These are phyloP conservation scores for Euspilapteryx auroguttella DNA, from an alignment of 2,888 invertebrate species.

Conservation along the genomic window DNA sequence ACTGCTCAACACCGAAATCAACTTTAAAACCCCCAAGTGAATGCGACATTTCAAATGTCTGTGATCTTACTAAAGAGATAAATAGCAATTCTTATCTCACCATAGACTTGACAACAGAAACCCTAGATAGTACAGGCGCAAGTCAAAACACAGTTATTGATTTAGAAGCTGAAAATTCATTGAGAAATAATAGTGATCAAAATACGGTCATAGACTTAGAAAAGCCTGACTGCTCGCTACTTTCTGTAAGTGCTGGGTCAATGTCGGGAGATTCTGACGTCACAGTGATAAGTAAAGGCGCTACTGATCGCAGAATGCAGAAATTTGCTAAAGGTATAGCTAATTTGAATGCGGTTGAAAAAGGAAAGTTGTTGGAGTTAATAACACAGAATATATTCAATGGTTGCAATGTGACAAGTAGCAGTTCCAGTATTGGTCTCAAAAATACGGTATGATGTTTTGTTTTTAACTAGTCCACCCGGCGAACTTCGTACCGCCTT, in stretches of 20 bases:
- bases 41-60: too few relatives aligned
- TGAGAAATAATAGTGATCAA: too few relatives aligned
- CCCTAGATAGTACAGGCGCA: slow-evolving; percentile 7
- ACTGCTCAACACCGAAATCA: too few relatives aligned
- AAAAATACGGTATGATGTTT: slow-evolving; percentile 19
- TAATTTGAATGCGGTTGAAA: slow-evolving; percentile 23
- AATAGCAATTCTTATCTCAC: slow-evolving; percentile 30
- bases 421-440: slow-evolving; percentile 10
- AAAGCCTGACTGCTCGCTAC: slow-evolving; percentile 17
- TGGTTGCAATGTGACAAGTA: slow-evolving; percentile 20
- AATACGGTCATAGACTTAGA: slow-evolving; percentile 14
- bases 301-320: slow-evolving; percentile 13
- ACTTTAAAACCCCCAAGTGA: too few relatives aligned
- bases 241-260: slow-evolving; percentile 20
- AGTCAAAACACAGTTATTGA: slow-evolving; percentile 19
- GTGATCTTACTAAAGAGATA: slow-evolving; percentile 25
- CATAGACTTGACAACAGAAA: slow-evolving; percentile 31
- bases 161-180: too few relatives aligned
- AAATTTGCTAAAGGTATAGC: slow-evolving; percentile 28
- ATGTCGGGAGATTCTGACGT: slow-evolving; percentile 29
- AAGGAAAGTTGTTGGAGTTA: slow-evolving; percentile 23
- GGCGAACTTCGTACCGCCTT: too few relatives aligned
- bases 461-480: neutral
- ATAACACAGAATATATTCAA: slow-evolving; percentile 34
- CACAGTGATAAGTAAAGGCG: slow-evolving; percentile 18